Base-by-base conservation (phyloP, 2,888 invertebrate species). In the Micoletzkya japonica region DNA sequence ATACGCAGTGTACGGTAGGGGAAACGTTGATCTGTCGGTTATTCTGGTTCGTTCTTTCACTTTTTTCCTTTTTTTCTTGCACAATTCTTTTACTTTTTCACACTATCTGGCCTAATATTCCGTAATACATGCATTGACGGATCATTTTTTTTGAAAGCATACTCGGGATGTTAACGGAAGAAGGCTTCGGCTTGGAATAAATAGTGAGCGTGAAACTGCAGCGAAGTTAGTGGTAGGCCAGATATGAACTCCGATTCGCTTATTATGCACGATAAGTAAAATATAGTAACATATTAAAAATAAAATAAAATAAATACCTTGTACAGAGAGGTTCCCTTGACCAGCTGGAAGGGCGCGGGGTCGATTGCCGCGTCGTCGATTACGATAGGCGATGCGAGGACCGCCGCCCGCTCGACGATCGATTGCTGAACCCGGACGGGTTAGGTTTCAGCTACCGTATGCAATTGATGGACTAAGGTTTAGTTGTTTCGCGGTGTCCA, bases 341-440 rank as follows among this genome's bases (percentile, higher is more conserved):
- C 84, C 30, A 84, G 72, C 66, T 84, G 83, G 77, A 84, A 84
- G 7, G 84, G 84, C 52, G 97, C 95, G 0, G 96, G 95, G 87
- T 98, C 97, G 72, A 97, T 93, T 86, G 93, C 93, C 73, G 86
- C 50, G 80, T 85, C 74, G 83, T 86, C 85, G 71, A 88, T 87
- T 74, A 75, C 74, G 39, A 79, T 44, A 44, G 71, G 71, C 10
- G 77, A 74, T 2, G 79, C 72, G 30, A 79, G 74, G 49, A 78
- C 63, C 50, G 63, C 2, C 30, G 49, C n/a, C 17, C 63, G 63
- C 49, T 63, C 30, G 34, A 24, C 28, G 63, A 61, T 61, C 61
- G 36, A 7, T 24, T 34, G 20, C 32, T 20, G 30, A 32, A 24
- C 49, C 44, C 28, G 7, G 36, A 28, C 24, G 4, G 4, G 4